A percentile compares a stretch with the other conserved stretches of the same genome.
Evolutionary conservation across 2,113 vertebrate genomes (phyloP).

Genomic region (Xenus cinereus): DNA sequence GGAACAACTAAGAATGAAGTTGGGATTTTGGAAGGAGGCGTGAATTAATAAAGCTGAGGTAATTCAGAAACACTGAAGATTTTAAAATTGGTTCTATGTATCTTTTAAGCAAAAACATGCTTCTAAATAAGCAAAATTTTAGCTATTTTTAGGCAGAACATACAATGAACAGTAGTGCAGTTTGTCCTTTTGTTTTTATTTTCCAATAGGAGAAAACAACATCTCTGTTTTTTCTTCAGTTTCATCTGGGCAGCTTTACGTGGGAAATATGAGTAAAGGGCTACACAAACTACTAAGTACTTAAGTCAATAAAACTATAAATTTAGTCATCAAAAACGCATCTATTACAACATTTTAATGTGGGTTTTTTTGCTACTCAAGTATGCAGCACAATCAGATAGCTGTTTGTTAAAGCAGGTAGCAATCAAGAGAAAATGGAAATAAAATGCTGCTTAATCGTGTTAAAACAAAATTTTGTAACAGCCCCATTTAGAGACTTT

Average conservation of each 20-base stretch:
- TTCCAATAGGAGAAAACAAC: not conserved
- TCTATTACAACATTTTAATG: not conserved
- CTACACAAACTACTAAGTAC: not conserved
- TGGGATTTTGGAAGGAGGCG: not conserved
- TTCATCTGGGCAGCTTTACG: not conserved
- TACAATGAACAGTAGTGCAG: not conserved
- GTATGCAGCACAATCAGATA: not conserved
- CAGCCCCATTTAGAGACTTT: not conserved
- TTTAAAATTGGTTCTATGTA: not conserved
- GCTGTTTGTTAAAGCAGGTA: not conserved
- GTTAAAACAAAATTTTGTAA: not conserved
- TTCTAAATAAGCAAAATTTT: not conserved
- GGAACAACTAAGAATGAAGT: not conserved
- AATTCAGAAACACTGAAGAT: not conserved
- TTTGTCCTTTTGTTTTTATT: not conserved
- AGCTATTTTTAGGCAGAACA: not conserved
- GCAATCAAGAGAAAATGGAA: not conserved
- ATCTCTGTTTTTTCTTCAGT: not conserved
- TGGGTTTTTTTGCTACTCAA: not conserved
- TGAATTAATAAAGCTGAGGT: not conserved
- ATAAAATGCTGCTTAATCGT: not conserved
- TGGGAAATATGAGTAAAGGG: not conserved
- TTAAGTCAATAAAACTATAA: not conserved
- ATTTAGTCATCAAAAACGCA: not conserved
- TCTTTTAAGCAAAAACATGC: not conserved